These are phyloP conservation scores for Chouioia cunea DNA, from an alignment of 2,888 invertebrate species.

Conservation along the genomic window DNA sequence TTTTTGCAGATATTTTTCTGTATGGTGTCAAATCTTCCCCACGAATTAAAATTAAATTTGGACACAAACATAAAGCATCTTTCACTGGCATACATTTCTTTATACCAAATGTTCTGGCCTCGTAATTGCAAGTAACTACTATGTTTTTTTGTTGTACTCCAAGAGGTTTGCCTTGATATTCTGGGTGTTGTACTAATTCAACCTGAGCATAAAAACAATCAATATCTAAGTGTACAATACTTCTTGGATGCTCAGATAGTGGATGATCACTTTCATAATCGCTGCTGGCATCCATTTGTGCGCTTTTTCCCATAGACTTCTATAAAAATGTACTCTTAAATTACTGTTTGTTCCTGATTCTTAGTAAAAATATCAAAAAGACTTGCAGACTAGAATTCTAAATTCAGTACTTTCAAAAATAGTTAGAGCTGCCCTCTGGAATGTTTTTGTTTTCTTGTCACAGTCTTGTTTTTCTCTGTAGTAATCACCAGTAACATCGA, in stretches of 20 bases:
- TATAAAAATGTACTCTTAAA: constrained; percentile 22
- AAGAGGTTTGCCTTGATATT: constrained; percentile 76
- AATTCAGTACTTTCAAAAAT: constrained; percentile 18
- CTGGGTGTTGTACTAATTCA: constrained; percentile 81
- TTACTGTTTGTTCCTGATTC: neutral
- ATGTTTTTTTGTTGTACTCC: constrained; percentile 88
- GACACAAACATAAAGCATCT: constrained; percentile 82
- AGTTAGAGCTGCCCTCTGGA: constrained; percentile 38
- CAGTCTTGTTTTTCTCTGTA: constrained; percentile 41
- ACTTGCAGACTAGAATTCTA: constrained; percentile 30
- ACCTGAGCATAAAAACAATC: constrained; percentile 92
- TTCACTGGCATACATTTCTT: constrained; percentile 82
- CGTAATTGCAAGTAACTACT: constrained; percentile 88
- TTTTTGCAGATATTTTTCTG: constrained; percentile 82
- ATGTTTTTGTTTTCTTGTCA: constrained; percentile 40
- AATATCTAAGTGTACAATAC: constrained; percentile 84
- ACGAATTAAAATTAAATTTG: constrained; percentile 80
- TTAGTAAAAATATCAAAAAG: constrained; percentile 34
- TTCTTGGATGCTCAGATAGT: constrained; percentile 72
- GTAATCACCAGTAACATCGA: constrained; percentile 38
- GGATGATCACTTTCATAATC: constrained; percentile 58
- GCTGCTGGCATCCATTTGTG: constrained; percentile 61
- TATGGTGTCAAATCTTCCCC: constrained; percentile 89
- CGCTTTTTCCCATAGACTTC: constrained; percentile 41
- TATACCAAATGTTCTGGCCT: constrained; percentile 81